Percentiles rank a stretch among this genome's conserved stretches.
These are phyloP conservation scores for Tupaia chinensis DNA, from an alignment of 2,113 vertebrate species.

Conservation along the genomic window DNA sequence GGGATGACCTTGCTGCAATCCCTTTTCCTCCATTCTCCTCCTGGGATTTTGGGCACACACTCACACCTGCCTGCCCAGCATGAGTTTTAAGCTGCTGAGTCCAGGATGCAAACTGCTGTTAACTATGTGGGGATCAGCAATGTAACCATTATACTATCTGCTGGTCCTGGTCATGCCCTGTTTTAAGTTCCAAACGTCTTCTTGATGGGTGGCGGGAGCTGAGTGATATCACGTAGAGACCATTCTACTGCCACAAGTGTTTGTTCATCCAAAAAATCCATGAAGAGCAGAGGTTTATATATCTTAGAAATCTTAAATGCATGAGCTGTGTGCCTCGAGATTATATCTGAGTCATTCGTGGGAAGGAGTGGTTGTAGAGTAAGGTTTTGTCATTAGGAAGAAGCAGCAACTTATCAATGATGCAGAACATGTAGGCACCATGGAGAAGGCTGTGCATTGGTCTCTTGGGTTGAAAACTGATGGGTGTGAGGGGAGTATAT, in stretches of 20 bases:
- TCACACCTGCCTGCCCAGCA: no score
- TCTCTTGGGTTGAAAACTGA: constrained; percentile 92
- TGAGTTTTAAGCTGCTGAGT: no score
- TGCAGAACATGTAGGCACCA: constrained; percentile 94
- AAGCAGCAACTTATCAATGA: constrained; percentile 95
- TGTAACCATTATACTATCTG: no score
- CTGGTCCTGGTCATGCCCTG: not conserved
- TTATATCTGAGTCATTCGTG: constrained; percentile 87
- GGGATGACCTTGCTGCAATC: no score
- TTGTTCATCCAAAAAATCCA: constrained; percentile 91
- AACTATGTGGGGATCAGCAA: no score
- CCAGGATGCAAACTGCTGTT: no score
- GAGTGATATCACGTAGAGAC: constrained; percentile 92
- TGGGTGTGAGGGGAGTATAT: constrained; percentile 93
- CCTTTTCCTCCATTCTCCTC: no score
- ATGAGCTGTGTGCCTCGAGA: constrained; percentile 88
- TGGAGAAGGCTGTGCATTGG: constrained; percentile 93
- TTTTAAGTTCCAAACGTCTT: constrained; percentile 97
- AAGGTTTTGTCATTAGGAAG: constrained; percentile 88
- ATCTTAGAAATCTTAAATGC: constrained; percentile 97
- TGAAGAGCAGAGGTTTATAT: constrained; percentile 93
- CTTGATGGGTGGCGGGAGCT: constrained; percentile 93
- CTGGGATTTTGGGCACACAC: no score
- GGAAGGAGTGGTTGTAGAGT: constrained; percentile 92
- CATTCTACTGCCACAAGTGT: constrained; percentile 95